Evolutionary conservation across 2,113 vertebrate genomes (phyloP).

Genomic region (Perca flavescens): DNA sequence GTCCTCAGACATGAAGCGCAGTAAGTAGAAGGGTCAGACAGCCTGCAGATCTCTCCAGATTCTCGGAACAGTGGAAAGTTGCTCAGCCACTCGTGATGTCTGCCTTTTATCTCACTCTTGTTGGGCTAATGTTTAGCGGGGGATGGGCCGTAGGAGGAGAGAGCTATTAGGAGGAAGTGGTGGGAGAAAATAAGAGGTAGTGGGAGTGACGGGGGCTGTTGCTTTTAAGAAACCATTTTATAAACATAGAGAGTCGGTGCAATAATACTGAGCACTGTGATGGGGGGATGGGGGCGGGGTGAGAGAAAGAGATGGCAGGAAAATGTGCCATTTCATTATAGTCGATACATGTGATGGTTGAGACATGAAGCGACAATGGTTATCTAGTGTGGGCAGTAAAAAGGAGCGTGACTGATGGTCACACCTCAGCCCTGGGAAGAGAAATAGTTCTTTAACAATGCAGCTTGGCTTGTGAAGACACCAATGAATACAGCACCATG

Average conservation of each 20-base stretch:
- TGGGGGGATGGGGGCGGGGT: slow-evolving; percentile 7
- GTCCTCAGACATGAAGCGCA: slow-evolving; percentile 80
- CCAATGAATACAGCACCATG: not conserved
- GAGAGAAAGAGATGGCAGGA: slow-evolving; percentile 38
- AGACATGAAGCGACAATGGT: slow-evolving; percentile 50
- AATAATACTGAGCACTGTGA: slow-evolving; percentile 61
- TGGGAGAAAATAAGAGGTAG: slow-evolving; percentile 71
- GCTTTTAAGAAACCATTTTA: slow-evolving; percentile 78
- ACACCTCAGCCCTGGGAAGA: slow-evolving; percentile 28
- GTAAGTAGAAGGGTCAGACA: slow-evolving; percentile 85
- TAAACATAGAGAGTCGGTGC: slow-evolving; percentile 66
- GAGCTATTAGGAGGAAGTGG: slow-evolving; percentile 79
- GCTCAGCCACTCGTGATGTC: slow-evolving; percentile 71
- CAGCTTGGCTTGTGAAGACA: slow-evolving; percentile 11
- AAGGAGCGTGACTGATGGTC: slow-evolving; percentile 52
- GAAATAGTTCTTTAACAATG: slow-evolving; percentile 37
- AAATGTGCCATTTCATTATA: slow-evolving; percentile 65
- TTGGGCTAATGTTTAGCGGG: slow-evolving; percentile 75
- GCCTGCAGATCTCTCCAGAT: slow-evolving; percentile 82
- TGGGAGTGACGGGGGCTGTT: slow-evolving; percentile 68
- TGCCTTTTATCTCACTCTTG: slow-evolving; percentile 79
- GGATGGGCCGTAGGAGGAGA: slow-evolving; percentile 59
- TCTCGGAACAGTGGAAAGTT: slow-evolving; percentile 77
- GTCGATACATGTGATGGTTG: slow-evolving; percentile 26
- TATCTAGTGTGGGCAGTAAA: slow-evolving; percentile 47